A percentile compares a stretch with the other conserved stretches of the same genome.
phyloP scores from a whole-genome alignment of 2,888 invertebrate genomes.

The Ashinkailepas kermadecensis region DNA sequence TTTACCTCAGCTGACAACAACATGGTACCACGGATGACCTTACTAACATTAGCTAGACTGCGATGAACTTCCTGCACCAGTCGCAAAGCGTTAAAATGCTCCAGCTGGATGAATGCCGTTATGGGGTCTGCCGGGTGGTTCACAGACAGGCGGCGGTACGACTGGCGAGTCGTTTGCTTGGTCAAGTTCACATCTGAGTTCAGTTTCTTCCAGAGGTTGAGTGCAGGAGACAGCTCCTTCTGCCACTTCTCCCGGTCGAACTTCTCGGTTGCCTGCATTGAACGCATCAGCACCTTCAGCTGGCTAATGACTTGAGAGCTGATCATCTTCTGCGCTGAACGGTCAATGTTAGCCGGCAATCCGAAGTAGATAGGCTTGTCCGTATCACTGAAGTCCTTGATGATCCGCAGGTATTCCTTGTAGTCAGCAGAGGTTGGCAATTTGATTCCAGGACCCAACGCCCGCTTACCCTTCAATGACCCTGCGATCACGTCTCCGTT shows the following conservation, averaged over 20 bases:
- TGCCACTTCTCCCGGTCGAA: slow-evolving; percentile 52
- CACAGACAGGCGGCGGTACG: not conserved
- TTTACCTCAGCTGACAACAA: slow-evolving; percentile 47
- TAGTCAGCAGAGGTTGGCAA: slow-evolving; percentile 49
- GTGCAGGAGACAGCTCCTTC: slow-evolving; percentile 57
- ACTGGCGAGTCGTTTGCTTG: not conserved
- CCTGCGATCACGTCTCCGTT: slow-evolving; percentile 48
- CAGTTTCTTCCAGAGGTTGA: slow-evolving; percentile 74
- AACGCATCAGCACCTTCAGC: slow-evolving; percentile 49
- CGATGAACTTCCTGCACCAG: slow-evolving; percentile 56
- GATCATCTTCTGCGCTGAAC: slow-evolving; percentile 69
- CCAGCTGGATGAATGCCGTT: slow-evolving; percentile 55
- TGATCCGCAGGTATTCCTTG: slow-evolving; percentile 58
- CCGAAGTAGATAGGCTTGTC: slow-evolving; percentile 72
- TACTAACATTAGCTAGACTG: slow-evolving; percentile 52
- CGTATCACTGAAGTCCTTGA: slow-evolving; percentile 60
- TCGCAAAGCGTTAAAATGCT: slow-evolving; percentile 52
- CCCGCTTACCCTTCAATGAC: slow-evolving; percentile 51
- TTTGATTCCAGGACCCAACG: slow-evolving; percentile 48
- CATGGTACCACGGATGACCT: slow-evolving; percentile 52
- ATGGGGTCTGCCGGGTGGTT: slow-evolving; percentile 42
- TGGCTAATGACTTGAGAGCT: slow-evolving; percentile 53
- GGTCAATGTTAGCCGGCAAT: slow-evolving; percentile 76
- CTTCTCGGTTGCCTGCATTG: slow-evolving; percentile 43
- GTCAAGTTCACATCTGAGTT: slow-evolving; percentile 39